Base-by-base conservation (phyloP, 1,140 invertebrate species). In the Diorhabda carinulata region DNA sequence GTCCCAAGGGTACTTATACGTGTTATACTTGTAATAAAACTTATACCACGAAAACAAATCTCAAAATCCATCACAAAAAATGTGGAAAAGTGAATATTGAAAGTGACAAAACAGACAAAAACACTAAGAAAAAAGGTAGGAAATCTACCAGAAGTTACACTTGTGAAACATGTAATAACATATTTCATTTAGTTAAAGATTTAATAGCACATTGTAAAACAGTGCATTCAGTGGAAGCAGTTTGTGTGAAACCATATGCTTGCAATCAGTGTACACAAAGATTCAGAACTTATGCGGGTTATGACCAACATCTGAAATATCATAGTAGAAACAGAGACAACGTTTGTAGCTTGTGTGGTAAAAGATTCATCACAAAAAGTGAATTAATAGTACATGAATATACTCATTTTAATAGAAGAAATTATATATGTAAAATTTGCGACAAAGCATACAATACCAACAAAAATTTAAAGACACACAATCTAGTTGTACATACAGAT, bases 381-480 rank as follows among this genome's bases (percentile, higher is more conserved):
- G 84, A 87, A 57, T 79, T 87, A 40, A 79, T 78, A 25, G 75
- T 80, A 59, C 86, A 87, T 71, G 83, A 82, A 69, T 81, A 80
- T 43, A 85, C 85, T 44, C 90, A 91, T 66, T 87, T 87, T n/a
- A 87, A 87, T 9, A 86, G 90, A n/a, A 88, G 90, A 76, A 87
- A 89, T 42, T 90, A 88, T 69, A 85, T 87, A 67, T 91, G 89
- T 73, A 84, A 87, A 73, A 86, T 86, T 56, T 91, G 90, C 70
- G 80, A 82, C 6, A 85, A 89, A 72, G 85, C 82, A 42, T 87
- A 86, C 69, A 86, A 76, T 43, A 78, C 77, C 7, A 73, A 73
- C 57, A 73, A 74, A 68, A 74, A 76, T 62, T 61, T 78, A 9
- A 69, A 70, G 10, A 74, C 73, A 41, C 77, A 78, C 58, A 73